Conservation (phyloP, 2,797 vertebrate species). For the Malurus splendens region DNA sequence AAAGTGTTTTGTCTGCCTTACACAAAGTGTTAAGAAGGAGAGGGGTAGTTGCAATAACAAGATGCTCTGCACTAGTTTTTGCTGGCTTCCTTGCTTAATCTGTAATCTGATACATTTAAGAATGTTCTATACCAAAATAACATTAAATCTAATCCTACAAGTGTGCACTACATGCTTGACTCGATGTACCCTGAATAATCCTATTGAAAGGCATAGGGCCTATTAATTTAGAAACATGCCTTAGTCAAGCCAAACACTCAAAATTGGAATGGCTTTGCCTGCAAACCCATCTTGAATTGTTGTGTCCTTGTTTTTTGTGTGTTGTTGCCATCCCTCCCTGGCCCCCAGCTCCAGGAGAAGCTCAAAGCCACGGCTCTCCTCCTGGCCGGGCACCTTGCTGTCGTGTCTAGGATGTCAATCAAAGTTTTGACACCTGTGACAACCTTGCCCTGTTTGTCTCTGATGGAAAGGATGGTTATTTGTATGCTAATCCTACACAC, state of each 20-base stretch:
- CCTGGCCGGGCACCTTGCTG: neutral
- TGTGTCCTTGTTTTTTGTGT: neutral
- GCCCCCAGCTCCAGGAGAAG: neutral
- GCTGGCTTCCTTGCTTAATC: conserved; percentile 2
- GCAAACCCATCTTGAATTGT: neutral
- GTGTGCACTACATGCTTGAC: neutral
- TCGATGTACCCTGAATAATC: neutral
- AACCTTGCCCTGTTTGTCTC: neutral
- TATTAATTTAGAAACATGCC: neutral
- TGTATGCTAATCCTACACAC: neutral
- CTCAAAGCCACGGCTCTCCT: neutral
- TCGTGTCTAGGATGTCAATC: neutral
- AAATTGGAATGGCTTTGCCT: neutral
- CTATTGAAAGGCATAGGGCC: neutral
- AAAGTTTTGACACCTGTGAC: neutral
- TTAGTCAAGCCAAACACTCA: neutral
- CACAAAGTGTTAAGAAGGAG: neutral
- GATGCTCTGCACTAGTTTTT: neutral
- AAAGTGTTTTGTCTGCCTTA: neutral
- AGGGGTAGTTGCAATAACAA: neutral
- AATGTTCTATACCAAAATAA: neutral
- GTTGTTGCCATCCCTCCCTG: neutral
- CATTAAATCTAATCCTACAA: neutral
- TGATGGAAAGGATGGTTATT: neutral
- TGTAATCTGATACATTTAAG: conserved; percentile 1